A percentile compares a stretch with the other conserved stretches of the same genome.
phyloP scores from a whole-genome alignment of 2,888 invertebrate genomes.

The Volucella inanis region DNA sequence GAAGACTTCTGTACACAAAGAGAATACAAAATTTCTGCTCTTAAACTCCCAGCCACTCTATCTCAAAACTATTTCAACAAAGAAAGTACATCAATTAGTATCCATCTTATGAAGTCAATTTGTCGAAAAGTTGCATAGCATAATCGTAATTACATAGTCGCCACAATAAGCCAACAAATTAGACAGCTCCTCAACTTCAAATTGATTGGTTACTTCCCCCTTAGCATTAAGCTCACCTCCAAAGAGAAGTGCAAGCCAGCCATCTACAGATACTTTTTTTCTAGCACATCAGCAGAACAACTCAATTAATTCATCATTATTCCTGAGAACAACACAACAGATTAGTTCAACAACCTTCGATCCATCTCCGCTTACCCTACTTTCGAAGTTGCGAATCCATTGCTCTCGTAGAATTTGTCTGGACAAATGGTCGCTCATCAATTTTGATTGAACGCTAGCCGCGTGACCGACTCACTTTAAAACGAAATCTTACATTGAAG shows the following conservation, averaged over 20 bases:
- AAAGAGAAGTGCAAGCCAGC: slow-evolving; percentile 44
- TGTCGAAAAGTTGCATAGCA: not conserved
- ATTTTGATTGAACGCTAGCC: slow-evolving; percentile 42
- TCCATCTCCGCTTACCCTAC: slow-evolving; percentile 54
- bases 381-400: slow-evolving; percentile 43
- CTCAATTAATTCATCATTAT: slow-evolving; percentile 59
- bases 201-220: slow-evolving; percentile 58
- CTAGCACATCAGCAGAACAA: slow-evolving; percentile 13
- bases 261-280: not conserved
- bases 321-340: slow-evolving; percentile 1
- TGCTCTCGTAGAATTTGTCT: slow-evolving; percentile 6
- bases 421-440: slow-evolving; percentile 27
- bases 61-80: too few relatives aligned
- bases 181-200: slow-evolving; percentile 31
- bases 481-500: slow-evolving; percentile 37
- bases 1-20: too few relatives aligned
- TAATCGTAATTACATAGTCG: slow-evolving; percentile 19
- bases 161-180: slow-evolving; percentile 26
- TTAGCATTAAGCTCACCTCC: slow-evolving; percentile 36
- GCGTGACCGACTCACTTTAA: slow-evolving; percentile 5
- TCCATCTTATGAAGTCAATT: too few relatives aligned
- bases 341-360: slow-evolving; percentile 52
- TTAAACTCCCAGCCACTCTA: too few relatives aligned
- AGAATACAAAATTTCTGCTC: too few relatives aligned
- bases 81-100: too few relatives aligned